These are phyloP conservation scores for Varecia variegata DNA, from an alignment of 2,797 vertebrate genomes.

Conservation along the genomic window DNA sequence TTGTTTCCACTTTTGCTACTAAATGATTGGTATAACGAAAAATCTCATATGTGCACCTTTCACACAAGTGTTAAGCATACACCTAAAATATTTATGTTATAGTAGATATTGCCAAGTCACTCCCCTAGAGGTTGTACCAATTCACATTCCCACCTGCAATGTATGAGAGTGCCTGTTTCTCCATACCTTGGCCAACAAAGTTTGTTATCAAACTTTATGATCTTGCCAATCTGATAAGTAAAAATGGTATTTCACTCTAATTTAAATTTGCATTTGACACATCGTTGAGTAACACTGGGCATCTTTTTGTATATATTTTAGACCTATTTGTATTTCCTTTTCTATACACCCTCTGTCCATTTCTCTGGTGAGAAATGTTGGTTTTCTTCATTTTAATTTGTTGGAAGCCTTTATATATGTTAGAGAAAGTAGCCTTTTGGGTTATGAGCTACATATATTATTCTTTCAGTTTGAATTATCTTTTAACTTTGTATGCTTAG, in stretches of 20 bases:
- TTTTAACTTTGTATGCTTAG: conserved; percentile 23
- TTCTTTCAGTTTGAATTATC: conserved; percentile 32
- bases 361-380: background rate
- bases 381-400: conserved; percentile 36
- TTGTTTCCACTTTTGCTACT: conserved; percentile 8
- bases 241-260: conserved; percentile 20
- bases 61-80: background rate
- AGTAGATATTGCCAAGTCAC: background rate
- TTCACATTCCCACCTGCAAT: background rate
- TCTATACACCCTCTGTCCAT: background rate
- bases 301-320: background rate
- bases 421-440: background rate
- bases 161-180: background rate
- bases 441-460: background rate
- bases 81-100: background rate
- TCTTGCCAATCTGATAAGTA: background rate
- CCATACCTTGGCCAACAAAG: background rate
- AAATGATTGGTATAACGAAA: background rate
- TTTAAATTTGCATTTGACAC: conserved; percentile 3
- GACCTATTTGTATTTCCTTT: conserved; percentile 17
- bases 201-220: background rate
- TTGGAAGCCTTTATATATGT: background rate
- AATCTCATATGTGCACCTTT: background rate
- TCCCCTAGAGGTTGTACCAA: background rate
- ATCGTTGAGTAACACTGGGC: background rate